Base-by-base conservation (phyloP, 2,888 invertebrate species). In the Schrankia costaestrigalis region DNA sequence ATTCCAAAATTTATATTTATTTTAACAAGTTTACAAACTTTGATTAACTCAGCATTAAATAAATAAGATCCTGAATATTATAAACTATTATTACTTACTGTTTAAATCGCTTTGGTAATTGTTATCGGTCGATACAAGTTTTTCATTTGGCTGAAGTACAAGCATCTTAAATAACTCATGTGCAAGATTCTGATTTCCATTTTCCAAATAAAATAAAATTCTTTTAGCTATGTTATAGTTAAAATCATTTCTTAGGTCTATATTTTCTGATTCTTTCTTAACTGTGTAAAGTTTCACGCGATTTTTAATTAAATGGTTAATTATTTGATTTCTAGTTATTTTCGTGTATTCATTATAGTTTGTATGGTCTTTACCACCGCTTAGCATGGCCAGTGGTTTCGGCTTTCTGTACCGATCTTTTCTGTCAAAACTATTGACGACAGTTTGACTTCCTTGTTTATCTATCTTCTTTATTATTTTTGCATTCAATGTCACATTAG, bases 301-400 rank as follows among this genome's bases (percentile, higher is more conserved):
- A 42, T 82, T 84, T 41, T 56, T 75, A 4, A 86, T 83, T 1
- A 86, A 41, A 34, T 81, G 81, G 38, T 67, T 74, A 5, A 83
- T 43, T n/a, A 84, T 64, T 56, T 77, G 68, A 30, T 76, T 67
- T 56, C 74, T 74, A 1, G 69, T 64, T 13, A 82, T 19, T 46
- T 64, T 75, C n/a, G 66, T 12, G n/a, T 37, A n/a, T n/a, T n/a
- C n/a, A n/a, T n/a, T n/a, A n/a, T n/a, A n/a, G n/a, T 41, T 41
- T n/a, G 63, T 46, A 14, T 35, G 34, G 11, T 37, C 31, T 40
- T 21, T 29, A 12, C 11, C 13, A 3, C 23, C 28, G 10, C 21
- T 27, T 2, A 21, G 2, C 3, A 30, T 32, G 28, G 41, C 12
- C 21, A 32, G 4, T 8, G 33, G 19, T 28, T 45, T n/a, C n/a